Conservation (phyloP, 2,888 invertebrate species). For the Microplitis manilae region DNA sequence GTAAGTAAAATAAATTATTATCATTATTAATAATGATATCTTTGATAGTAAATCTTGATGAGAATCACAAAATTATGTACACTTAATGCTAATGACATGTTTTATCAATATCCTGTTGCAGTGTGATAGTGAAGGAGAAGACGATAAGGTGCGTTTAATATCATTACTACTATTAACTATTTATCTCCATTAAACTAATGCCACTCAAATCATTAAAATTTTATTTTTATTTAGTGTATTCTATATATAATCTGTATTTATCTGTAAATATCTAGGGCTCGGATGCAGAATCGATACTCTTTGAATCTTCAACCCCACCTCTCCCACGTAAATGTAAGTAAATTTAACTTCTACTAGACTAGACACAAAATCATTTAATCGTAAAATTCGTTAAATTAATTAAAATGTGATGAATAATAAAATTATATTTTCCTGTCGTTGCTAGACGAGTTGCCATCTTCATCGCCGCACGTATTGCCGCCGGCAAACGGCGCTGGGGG, state of each 20-base stretch:
- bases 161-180: conserved; percentile 29
- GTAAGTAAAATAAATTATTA: conserved; percentile 78
- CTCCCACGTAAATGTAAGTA: conserved; percentile 73
- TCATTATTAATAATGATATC: conserved; percentile 12
- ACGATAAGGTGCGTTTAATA: conserved; percentile 85
- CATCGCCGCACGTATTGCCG: conserved; percentile 70
- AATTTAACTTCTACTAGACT: not conserved
- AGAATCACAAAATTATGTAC: conserved; percentile 29
- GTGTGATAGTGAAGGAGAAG: conserved; percentile 96
- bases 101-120: conserved; percentile 76
- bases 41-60: conserved; percentile 36
- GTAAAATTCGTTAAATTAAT: conserved; percentile 36
- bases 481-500: conserved; percentile 70
- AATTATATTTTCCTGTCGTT: conserved; percentile 33
- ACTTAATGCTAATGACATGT: conserved; percentile 42
- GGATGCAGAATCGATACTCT: conserved; percentile 83
- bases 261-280: conserved; percentile 75
- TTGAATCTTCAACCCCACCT: conserved; percentile 77
- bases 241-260: conserved; percentile 59
- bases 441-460: conserved; percentile 72
- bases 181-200: not conserved
- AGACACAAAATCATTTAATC: conserved; percentile 22
- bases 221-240: not conserved
- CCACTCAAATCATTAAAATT: conserved; percentile 29
- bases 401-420: conserved; percentile 20